Conservation (phyloP, 2,888 invertebrate genomes). For the Ceratothoa steindachneri region DNA sequence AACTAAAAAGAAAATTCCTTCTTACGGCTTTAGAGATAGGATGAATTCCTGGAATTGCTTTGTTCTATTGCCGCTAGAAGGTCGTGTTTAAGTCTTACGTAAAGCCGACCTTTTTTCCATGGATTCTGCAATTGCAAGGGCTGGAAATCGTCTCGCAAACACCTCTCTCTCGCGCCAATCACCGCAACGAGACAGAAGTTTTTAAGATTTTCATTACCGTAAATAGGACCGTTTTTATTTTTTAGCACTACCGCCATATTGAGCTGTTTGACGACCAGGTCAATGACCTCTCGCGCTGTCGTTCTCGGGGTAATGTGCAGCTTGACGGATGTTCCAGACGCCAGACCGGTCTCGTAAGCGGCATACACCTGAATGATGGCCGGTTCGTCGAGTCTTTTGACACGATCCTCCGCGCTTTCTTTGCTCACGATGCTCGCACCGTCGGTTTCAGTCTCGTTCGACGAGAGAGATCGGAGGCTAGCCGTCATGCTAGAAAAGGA, state of each 20-base stretch:
- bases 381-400: constrained; percentile 27
- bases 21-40: constrained; percentile 52
- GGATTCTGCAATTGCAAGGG: constrained; percentile 90
- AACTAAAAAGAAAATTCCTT: too few species aligned
- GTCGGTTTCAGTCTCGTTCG: constrained; percentile 48
- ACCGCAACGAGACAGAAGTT: constrained; percentile 94
- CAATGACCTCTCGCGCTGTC: constrained; percentile 89
- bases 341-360: constrained; percentile 91
- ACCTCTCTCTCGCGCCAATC: constrained; percentile 88
- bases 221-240: constrained; percentile 73
- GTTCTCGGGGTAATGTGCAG: constrained; percentile 89
- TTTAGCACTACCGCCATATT: constrained; percentile 87
- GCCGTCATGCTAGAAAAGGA: constrained; percentile 49
- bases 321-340: constrained; percentile 86
- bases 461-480: constrained; percentile 48
- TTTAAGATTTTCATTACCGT: constrained; percentile 68
- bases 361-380: constrained; percentile 75
- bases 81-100: constrained; percentile 86
- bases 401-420: constrained; percentile 30
- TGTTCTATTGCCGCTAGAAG: constrained; percentile 81
- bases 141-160: constrained; percentile 88
- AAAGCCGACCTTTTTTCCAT: constrained; percentile 89
- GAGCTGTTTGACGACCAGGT: constrained; percentile 89
- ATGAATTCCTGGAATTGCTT: constrained; percentile 71
- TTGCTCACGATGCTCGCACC: constrained; percentile 27